Percentiles rank a stretch among this genome's conserved stretches.
phyloP scores from a whole-genome alignment of 2,888 invertebrate genomes.

The Alsophila aescularia region DNA sequence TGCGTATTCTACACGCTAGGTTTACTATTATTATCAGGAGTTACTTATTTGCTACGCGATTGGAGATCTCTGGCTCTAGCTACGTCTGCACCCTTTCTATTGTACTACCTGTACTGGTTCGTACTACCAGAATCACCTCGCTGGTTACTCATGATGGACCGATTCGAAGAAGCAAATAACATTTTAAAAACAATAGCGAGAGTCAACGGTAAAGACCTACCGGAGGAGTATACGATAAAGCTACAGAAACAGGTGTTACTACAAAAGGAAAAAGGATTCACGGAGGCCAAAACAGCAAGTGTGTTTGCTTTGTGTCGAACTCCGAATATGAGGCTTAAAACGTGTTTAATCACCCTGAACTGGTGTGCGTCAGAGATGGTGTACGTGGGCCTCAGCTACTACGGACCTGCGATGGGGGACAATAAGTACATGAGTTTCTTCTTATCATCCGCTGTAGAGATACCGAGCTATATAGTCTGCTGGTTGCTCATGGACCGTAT shows the following conservation, averaged over 20 bases:
- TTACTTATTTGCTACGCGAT: slow-evolving; percentile 93
- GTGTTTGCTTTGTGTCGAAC: slow-evolving; percentile 89
- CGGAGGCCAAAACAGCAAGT: slow-evolving; percentile 70
- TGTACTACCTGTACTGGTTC: slow-evolving; percentile 94
- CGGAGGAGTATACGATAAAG: slow-evolving; percentile 88
- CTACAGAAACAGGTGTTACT: slow-evolving; percentile 89
- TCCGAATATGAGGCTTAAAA: slow-evolving; percentile 95
- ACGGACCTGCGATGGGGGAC: slow-evolving; percentile 94
- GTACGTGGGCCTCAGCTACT: slow-evolving; percentile 95
- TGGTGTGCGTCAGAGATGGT: slow-evolving; percentile 98
- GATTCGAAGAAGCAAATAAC: slow-evolving; percentile 91
- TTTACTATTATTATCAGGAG: slow-evolving; percentile 91
- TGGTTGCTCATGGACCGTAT: slow-evolving; percentile 95
- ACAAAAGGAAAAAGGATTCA: slow-evolving; percentile 83
- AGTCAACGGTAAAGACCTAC: slow-evolving; percentile 90
- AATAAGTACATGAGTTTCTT: slow-evolving; percentile 96
- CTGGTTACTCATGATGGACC: slow-evolving; percentile 94
- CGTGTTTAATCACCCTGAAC: slow-evolving; percentile 92
- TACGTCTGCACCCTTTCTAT: slow-evolving; percentile 93
- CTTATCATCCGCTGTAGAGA: slow-evolving; percentile 93
- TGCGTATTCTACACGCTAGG: slow-evolving; percentile 96
- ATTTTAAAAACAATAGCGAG: slow-evolving; percentile 91
- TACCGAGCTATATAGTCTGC: slow-evolving; percentile 94
- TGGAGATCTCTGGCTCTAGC: slow-evolving; percentile 92
- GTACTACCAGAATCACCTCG: slow-evolving; percentile 95